phyloP scores from a whole-genome alignment of 1,140 invertebrate species.

The Hetaerina americana region DNA sequence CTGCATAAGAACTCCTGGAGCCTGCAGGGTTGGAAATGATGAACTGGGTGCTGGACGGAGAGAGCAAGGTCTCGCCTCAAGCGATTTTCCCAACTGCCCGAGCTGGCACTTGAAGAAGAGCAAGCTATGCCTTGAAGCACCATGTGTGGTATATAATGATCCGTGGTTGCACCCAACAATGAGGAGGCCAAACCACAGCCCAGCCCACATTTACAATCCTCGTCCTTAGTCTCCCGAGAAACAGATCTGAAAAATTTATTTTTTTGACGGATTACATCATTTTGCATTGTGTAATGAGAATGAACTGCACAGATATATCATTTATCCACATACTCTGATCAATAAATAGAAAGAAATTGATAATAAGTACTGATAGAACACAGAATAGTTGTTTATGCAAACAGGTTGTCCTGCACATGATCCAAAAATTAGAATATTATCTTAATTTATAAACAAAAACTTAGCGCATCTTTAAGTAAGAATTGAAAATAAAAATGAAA shows the following conservation, averaged over 20 bases:
- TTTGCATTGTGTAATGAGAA: no score
- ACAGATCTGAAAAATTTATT: neutral
- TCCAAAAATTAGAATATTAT: no score
- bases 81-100: slow-evolving; percentile 34
- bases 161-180: slow-evolving; percentile 46
- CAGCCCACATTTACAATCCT: neutral
- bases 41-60: slow-evolving; percentile 36
- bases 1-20: slow-evolving; percentile 15
- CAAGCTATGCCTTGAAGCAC: slow-evolving; percentile 43
- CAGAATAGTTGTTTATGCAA: no score
- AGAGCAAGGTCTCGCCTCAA: slow-evolving; percentile 38
- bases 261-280: no score
- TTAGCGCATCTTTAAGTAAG: no score
- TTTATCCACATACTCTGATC: no score
- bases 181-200: slow-evolving; percentile 32
- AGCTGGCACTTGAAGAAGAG: slow-evolving; percentile 19
- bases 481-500: no score
- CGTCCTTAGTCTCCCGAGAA: neutral
- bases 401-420: no score
- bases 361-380: no score
- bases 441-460: no score
- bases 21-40: slow-evolving; percentile 10
- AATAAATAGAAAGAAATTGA: no score
- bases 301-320: no score
- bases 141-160: slow-evolving; percentile 64